Conservation (phyloP, 1,140 invertebrate genomes). For the Lepidurus packardi region DNA sequence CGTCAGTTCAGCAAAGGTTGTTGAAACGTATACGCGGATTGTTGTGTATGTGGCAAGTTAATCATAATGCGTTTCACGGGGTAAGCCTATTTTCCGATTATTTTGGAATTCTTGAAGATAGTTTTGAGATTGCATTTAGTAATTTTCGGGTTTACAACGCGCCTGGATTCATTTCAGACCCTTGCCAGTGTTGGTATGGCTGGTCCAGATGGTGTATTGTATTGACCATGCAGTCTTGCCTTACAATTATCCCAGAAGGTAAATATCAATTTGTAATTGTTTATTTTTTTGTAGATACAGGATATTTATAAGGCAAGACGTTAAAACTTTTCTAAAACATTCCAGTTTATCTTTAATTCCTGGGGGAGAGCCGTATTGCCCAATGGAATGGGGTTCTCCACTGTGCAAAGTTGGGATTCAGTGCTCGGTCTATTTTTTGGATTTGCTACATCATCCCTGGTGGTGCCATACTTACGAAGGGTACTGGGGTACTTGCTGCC, state of each 20-base stretch:
- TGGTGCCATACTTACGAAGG: slow-evolving; percentile 31
- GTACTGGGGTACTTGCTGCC: slow-evolving; percentile 33
- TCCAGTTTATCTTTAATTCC: slow-evolving; percentile 24
- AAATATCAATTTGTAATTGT: not conserved
- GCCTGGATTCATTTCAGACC: not conserved
- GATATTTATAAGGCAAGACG: not conserved
- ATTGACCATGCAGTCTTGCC: not conserved
- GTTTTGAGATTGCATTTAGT: too few relatives aligned
- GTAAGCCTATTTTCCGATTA: not conserved
- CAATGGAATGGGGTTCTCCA: not conserved
- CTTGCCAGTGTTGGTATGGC: slow-evolving; percentile 8
- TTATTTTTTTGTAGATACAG: not conserved
- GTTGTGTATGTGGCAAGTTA: not conserved
- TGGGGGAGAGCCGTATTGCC: slow-evolving; percentile 31
- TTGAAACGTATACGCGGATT: not conserved
- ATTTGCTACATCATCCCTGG: slow-evolving; percentile 31
- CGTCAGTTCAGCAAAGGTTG: not conserved
- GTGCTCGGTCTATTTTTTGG: slow-evolving; percentile 34
- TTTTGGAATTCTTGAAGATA: not conserved
- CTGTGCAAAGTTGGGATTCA: slow-evolving; percentile 33
- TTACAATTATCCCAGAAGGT: not conserved
- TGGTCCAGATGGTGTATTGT: not conserved
- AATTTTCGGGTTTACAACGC: not conserved
- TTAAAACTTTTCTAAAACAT: not conserved
- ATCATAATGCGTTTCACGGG: not conserved